Evolutionary conservation across 2,113 vertebrate species (phyloP).

Genomic region (Phycodurus eques): DNA sequence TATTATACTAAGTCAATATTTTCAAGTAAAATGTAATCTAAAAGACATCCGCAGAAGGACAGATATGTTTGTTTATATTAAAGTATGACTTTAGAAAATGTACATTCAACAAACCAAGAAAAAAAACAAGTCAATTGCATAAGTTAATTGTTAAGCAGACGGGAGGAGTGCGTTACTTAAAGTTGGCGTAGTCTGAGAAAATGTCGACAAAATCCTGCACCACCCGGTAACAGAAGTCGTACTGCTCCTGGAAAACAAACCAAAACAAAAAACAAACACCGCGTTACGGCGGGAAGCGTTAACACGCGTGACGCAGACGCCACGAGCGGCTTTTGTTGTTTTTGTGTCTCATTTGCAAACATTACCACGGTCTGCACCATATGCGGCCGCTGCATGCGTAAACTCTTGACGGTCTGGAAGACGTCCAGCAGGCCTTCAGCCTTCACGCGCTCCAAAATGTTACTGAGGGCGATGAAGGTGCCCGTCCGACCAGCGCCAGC

Average conservation of each 20-base stretch:
- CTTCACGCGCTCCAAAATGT: conserved; percentile 94
- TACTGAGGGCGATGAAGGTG: conserved; percentile 97
- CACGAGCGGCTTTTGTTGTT: conserved; percentile 8
- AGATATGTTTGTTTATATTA: conserved; percentile 39
- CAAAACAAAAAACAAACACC: not conserved
- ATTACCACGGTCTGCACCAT: conserved; percentile 98
- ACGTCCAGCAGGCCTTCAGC: conserved; percentile 95
- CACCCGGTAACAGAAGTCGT: conserved; percentile 99
- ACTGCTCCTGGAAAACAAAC: conserved; percentile 86
- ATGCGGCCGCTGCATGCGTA: conserved; percentile 95
- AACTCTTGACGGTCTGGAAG: conserved; percentile 97
- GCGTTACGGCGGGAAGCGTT: conserved; percentile 3
- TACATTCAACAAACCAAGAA: conserved; percentile 46
- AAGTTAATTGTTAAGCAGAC: conserved; percentile 26
- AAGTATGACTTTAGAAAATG: conserved; percentile 62
- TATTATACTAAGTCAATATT: not conserved
- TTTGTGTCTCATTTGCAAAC: conserved; percentile 43
- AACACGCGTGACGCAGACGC: conserved; percentile 15
- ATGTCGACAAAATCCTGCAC: conserved; percentile 99
- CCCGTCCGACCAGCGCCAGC: conserved; percentile 94
- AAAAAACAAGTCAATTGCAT: conserved; percentile 40
- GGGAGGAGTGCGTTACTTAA: conserved; percentile 84
- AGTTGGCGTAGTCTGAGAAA: conserved; percentile 99
- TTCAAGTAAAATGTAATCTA: conserved; percentile 6
- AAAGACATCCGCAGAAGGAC: conserved; percentile 22